Base-by-base conservation (phyloP, 2,888 invertebrate genomes). In the Conistra vaccinii region DNA sequence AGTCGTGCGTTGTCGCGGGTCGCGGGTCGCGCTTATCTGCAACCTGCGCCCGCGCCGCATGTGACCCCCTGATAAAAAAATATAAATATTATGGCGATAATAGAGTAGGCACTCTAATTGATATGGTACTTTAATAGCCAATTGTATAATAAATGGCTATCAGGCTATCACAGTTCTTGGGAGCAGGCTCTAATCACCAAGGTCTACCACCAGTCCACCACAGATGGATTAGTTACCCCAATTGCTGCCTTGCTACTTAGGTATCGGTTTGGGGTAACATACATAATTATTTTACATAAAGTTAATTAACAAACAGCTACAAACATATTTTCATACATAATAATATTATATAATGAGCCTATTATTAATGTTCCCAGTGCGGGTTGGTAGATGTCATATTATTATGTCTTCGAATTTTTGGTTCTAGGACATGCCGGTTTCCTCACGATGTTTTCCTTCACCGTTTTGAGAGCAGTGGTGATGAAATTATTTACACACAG, bases 41-140 rank as follows among this genome's bases (percentile, higher is more conserved):
- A 67, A 60, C 74, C 83, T 62, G 73, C 76, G 69, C 73, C 74
- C 45, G 68, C 79, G 63, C 74, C 65, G 42, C 67, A 65, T 77
- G 62, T 73, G 68, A 62, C 67, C 80, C 45, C 29, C 48, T 70
- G 74, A 84, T 87, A 73, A 81, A 78, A 84, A 85, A 74, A 70
- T 75, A 78, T 80, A 73, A 78, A 76, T 78, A 79, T 69, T 67
- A 62, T 55, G 68, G 14, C 70, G 72, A 80, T 86, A 81, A 80
- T 70, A 48, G n/a, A 39, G 48, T 68, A 69, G n/a, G 58, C 42
- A 32, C 39, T 70, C 80, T 81, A 81, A 84, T 84, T 80, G 60
- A 68, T 74, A 74, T 65, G 20, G 48, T 63, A 48, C 63, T 57
- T 61, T 74, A 58, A 81, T 71, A 45, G 62, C n/a, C 62, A 69